These are phyloP conservation scores for Cynocephalus volans DNA, from an alignment of 2,113 vertebrate genomes.

Conservation along the genomic window DNA sequence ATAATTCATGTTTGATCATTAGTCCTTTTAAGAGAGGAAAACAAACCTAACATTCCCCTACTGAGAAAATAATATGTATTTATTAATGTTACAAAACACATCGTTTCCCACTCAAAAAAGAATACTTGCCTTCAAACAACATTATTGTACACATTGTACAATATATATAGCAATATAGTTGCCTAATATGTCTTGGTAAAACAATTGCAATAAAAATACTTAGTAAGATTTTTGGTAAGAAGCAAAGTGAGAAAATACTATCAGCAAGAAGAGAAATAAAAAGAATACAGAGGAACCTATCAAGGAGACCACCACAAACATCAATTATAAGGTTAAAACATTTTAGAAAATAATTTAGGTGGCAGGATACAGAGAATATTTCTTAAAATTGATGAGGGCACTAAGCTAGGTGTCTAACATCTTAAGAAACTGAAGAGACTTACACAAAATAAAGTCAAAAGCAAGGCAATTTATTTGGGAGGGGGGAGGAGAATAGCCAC, in stretches of 20 bases:
- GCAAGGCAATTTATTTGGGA: not conserved
- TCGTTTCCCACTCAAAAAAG: not conserved
- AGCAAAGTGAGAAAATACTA: constrained; percentile 34
- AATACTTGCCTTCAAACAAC: not conserved
- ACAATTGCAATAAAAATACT: constrained; percentile 3
- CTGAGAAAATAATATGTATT: not conserved
- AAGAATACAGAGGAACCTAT: not conserved
- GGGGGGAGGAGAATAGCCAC: not conserved
- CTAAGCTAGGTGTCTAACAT: not conserved
- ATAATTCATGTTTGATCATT: constrained; percentile 34
- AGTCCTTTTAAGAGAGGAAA: not conserved
- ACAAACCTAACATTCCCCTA: not conserved
- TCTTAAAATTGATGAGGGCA: constrained; percentile 2
- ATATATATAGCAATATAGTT: not conserved
- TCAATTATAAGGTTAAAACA: not conserved
- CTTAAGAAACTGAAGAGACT: constrained; percentile 33
- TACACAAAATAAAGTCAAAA: constrained; percentile 37
- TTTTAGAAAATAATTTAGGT: constrained; percentile 48
- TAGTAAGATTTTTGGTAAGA: constrained; percentile 24
- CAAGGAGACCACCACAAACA: constrained; percentile 15
- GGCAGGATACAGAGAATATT: not conserved
- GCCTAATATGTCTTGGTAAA: constrained; percentile 6
- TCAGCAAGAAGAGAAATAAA: not conserved
- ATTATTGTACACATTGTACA: not conserved
- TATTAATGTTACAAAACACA: constrained; percentile 32